Percentiles rank a stretch among this genome's conserved stretches.
These are phyloP conservation scores for Bucco capensis DNA, from an alignment of 2,113 vertebrate genomes.

Conservation along the genomic window DNA sequence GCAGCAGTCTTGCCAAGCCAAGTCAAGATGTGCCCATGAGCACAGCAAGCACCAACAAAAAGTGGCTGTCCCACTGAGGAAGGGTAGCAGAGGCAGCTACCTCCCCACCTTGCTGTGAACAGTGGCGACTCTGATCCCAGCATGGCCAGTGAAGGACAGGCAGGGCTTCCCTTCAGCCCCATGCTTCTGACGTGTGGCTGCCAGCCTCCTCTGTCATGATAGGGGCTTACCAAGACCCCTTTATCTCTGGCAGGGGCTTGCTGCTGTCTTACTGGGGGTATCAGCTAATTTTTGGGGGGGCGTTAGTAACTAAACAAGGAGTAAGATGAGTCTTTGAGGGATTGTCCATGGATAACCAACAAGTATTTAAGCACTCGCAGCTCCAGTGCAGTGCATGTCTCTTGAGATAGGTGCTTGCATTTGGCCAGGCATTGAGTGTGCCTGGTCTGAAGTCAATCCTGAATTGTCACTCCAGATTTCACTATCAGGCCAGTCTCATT, in stretches of 20 bases:
- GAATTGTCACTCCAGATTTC: background rate
- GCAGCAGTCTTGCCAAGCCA: background rate
- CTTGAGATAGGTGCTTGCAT: background rate
- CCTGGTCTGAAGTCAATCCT: background rate
- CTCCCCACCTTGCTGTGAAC: background rate
- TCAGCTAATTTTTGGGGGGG: background rate
- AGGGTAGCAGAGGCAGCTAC: background rate
- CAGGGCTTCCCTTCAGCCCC: background rate
- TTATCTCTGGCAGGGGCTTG: fast-evolving
- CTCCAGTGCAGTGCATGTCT: fast-evolving
- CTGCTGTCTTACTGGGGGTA: background rate
- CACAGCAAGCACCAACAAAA: background rate
- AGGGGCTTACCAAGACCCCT: background rate
- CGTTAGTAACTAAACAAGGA: background rate
- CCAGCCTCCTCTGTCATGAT: background rate
- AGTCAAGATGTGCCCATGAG: background rate
- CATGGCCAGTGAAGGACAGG: background rate
- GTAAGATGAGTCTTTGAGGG: background rate
- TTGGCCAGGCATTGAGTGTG: background rate
- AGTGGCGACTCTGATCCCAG: background rate
- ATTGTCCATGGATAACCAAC: fast-evolving
- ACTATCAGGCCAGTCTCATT: background rate
- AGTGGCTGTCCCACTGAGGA: background rate
- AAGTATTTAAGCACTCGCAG: background rate
- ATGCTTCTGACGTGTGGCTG: background rate